Conservation (phyloP, 2,113 vertebrate species). For the Ammodytes marinus region DNA sequence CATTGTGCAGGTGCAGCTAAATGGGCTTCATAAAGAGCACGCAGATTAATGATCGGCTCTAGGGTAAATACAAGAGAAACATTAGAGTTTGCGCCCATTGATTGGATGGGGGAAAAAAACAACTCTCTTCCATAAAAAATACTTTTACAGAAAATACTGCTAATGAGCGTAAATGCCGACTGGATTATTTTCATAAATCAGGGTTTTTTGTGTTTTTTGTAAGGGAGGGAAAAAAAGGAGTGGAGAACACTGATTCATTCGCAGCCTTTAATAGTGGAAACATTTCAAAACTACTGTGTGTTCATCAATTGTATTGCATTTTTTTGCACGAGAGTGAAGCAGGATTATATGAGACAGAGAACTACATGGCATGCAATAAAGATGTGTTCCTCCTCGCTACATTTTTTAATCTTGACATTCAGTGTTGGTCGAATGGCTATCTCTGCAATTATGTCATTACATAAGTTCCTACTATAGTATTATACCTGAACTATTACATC, state of each 20-base stretch:
- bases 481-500: conserved; percentile 34
- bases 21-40: not conserved
- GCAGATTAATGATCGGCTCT: not conserved
- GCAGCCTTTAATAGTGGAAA: not conserved
- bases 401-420: conserved; percentile 1
- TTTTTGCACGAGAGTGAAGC: not conserved
- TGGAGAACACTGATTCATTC: not conserved
- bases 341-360: not conserved
- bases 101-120: not conserved
- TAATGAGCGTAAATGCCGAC: too few relatives aligned
- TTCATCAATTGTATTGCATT: not conserved
- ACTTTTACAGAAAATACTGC: too few relatives aligned
- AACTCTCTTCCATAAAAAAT: not conserved
- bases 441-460: not conserved
- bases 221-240: too few relatives aligned
- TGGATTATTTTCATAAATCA: too few relatives aligned
- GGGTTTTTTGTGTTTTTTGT: too few relatives aligned
- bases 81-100: not conserved
- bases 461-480: too few relatives aligned
- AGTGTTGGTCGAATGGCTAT: not conserved
- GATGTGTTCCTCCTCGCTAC: conserved; percentile 4
- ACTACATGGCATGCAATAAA: not conserved
- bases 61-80: not conserved
- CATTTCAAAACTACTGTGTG: not conserved
- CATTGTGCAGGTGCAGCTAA: not conserved